Evolutionary conservation across 2,888 invertebrate genomes (phyloP).

Genomic region (Drosophila meridiana): DNA sequence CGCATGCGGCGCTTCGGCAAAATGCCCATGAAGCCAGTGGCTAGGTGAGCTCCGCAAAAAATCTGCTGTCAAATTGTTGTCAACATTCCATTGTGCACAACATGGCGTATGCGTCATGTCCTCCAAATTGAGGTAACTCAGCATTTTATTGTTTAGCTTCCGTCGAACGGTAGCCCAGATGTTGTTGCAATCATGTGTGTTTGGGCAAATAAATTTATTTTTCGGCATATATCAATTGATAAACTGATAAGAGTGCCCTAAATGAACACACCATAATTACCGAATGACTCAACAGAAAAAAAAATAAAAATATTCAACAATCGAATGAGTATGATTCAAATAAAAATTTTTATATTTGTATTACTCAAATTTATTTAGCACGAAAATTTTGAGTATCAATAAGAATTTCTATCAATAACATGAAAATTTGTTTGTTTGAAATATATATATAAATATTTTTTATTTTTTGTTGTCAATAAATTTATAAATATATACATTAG

Average conservation of each 20-base stretch:
- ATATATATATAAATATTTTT: background rate
- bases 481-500: background rate
- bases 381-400: slow-evolving; percentile 12
- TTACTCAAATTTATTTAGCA: slow-evolving; percentile 8
- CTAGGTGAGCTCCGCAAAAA: slow-evolving; percentile 17
- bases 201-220: background rate
- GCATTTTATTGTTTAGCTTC: background rate
- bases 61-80: slow-evolving; percentile 56
- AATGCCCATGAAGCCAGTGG: slow-evolving; percentile 10
- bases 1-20: slow-evolving; percentile 27
- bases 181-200: background rate
- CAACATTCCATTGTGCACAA: slow-evolving; percentile 46
- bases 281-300: slow-evolving; percentile 27
- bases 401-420: background rate
- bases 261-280: slow-evolving; percentile 39
- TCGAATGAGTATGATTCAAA: slow-evolving; percentile 22
- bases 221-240: slow-evolving; percentile 36
- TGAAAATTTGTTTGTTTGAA: background rate
- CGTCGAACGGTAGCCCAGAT: background rate
- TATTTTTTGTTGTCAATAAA: background rate
- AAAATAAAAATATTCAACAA: slow-evolving; percentile 5
- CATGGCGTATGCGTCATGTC: slow-evolving; percentile 54
- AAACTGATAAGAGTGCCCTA: slow-evolving; percentile 34
- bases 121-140: slow-evolving; percentile 9
- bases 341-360: background rate